Evolutionary conservation across 1,140 invertebrate species (phyloP), one percentile per base, ranked within the genome.

Genomic region (Chironomus tepperi): DNA sequence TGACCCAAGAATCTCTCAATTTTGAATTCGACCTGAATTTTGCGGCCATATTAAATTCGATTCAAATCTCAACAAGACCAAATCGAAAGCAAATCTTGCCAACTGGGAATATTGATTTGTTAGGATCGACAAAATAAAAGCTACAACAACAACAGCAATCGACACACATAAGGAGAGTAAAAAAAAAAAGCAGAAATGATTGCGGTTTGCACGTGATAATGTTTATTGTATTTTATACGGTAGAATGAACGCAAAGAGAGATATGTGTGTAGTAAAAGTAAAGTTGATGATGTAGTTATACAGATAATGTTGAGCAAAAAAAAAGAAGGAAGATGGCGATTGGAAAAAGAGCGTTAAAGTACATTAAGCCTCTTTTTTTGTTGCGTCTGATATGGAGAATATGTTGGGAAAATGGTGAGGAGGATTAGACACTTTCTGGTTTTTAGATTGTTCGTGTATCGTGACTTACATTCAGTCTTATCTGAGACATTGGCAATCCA

Each of bases 221-320:
- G 47, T 57, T 57, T 57, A 57, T 57, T 57, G 47, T 57, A n/a
- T 57, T 57, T 57, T 57, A 12, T n/a, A n/a, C 12, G 47, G n/a
- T 12, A 57, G 47, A 12, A 57, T 34, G 10, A 57, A 47, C 9
- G 43, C 9, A 47, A 47, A 47, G 47, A n/a, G 47, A 57, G n/a
- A n/a, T n/a, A n/a, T n/a, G 15, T 57, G 47, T 57, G 7, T 57
- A 57, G 47, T 57, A 57, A 57, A 57, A 3, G 10, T n/a, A 57
- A 57, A 57, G 47, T 57, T 57, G 47, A 57, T 57, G 47, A 57
- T 57, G 47, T 57, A 57, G 47, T n/a, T 34, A 34, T 34, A 34
- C 24, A 34, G 24, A 34, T 34, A 34, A 34, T 34, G 24, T 34
- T n/a, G n/a, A n/a, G n/a, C n/a, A n/a, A 5, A 34, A 34, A 34